phyloP scores from a whole-genome alignment of 2,113 vertebrate genomes.

The Mus pahari region DNA sequence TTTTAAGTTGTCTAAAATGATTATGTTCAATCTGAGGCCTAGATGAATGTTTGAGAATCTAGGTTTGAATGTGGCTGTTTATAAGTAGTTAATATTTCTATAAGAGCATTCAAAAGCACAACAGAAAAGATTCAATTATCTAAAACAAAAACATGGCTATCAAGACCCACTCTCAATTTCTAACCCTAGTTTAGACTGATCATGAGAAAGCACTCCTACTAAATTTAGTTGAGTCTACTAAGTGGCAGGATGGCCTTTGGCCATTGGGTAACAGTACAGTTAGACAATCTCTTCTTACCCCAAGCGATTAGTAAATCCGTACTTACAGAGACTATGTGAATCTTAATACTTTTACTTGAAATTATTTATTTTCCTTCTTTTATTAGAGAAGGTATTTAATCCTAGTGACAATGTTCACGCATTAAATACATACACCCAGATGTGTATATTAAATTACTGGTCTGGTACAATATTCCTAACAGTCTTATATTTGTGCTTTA shows the following conservation, averaged over 20 bases:
- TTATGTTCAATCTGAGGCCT: background rate
- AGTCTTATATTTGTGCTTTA: background rate
- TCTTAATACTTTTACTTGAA: conserved; percentile 43
- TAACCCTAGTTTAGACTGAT: conserved; percentile 2
- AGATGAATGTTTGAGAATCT: conserved; percentile 45
- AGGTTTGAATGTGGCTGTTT: background rate
- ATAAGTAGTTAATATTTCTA: conserved; percentile 13
- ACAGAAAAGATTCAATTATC: conserved; percentile 7
- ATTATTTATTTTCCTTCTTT: conserved; percentile 33
- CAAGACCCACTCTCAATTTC: conserved; percentile 6
- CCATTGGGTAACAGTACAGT: background rate
- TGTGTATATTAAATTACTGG: background rate
- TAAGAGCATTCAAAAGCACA: conserved; percentile 34
- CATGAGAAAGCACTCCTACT: conserved; percentile 9
- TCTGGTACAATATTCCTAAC: conserved; percentile 10
- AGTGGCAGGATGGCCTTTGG: background rate
- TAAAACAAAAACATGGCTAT: conserved; percentile 7
- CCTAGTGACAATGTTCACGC: background rate
- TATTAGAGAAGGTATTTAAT: background rate
- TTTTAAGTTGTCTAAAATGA: conserved; percentile 23
- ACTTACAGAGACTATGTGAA: background rate
- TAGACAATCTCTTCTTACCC: background rate
- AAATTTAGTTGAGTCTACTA: background rate
- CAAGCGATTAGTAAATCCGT: background rate
- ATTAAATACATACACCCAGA: background rate